These are phyloP conservation scores for Diorhabda elongata DNA, from an alignment of 1,140 invertebrate genomes.

Conservation along the genomic window DNA sequence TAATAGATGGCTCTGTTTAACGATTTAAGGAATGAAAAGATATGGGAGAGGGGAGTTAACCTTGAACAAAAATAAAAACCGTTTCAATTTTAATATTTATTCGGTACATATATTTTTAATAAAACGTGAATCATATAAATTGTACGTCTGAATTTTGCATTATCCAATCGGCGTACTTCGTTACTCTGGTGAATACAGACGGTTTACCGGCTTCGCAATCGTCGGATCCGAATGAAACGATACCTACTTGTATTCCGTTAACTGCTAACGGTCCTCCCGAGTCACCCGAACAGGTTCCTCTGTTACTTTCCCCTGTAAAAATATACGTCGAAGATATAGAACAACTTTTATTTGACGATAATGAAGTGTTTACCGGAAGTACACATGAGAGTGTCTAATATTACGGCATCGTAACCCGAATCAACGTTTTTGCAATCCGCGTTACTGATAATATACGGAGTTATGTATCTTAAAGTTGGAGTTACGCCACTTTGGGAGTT, in stretches of 20 bases:
- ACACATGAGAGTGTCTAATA: slow-evolving; percentile 23
- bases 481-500: slow-evolving; percentile 16
- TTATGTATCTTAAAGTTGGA: slow-evolving; percentile 20
- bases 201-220: slow-evolving; percentile 70
- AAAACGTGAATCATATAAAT: slow-evolving; percentile 27
- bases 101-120: too few relatives aligned
- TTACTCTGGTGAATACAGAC: slow-evolving; percentile 74
- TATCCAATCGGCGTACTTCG: slow-evolving; percentile 61
- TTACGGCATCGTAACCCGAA: slow-evolving; percentile 16
- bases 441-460: slow-evolving; percentile 22
- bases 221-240: slow-evolving; percentile 70
- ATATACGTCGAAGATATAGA: background rate
- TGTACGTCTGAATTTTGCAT: slow-evolving; percentile 37
- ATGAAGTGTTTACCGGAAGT: slow-evolving; percentile 12
- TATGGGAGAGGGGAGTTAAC: too few relatives aligned
- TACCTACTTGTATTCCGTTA: slow-evolving; percentile 56
- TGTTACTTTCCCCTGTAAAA: slow-evolving; percentile 12
- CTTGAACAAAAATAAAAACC: too few relatives aligned
- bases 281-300: slow-evolving; percentile 79
- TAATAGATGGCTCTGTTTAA: too few relatives aligned
- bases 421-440: slow-evolving; percentile 22
- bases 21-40: too few relatives aligned
- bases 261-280: slow-evolving; percentile 77
- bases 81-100: too few relatives aligned
- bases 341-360: background rate